These are phyloP conservation scores for Sialis lutaria DNA, from an alignment of 2,888 invertebrate species.

Conservation along the genomic window DNA sequence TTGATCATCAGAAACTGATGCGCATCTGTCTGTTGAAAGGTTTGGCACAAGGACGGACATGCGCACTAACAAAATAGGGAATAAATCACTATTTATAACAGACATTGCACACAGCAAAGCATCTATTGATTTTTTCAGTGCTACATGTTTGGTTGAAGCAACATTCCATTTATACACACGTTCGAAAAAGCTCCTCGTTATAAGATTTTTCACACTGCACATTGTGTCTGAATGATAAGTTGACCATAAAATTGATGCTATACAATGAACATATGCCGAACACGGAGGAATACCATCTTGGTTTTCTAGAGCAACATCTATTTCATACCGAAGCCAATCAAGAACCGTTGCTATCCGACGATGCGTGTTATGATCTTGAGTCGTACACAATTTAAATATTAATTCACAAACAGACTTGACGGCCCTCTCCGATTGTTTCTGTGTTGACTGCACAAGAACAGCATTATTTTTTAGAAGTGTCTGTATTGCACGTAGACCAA, in stretches of 20 bases:
- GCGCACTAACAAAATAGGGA: constrained; percentile 52
- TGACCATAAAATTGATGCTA: constrained; percentile 68
- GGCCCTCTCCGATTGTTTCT: constrained; percentile 18
- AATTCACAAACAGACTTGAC: constrained; percentile 59
- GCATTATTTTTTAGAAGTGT: constrained; percentile 38
- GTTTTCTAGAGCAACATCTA: constrained; percentile 24
- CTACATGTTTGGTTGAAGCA: constrained; percentile 46
- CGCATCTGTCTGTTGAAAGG: constrained; percentile 28
- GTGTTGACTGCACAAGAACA: constrained; percentile 12
- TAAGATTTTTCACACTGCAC: constrained; percentile 45
- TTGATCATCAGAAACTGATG: constrained; percentile 40
- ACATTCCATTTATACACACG: constrained; percentile 62
- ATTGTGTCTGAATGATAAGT: constrained; percentile 39
- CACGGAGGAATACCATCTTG: constrained; percentile 25
- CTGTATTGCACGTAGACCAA: constrained; percentile 36
- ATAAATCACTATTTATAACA: constrained; percentile 63
- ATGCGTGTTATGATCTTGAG: constrained; percentile 34
- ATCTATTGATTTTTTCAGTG: constrained; percentile 72
- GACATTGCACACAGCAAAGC: constrained; percentile 73
- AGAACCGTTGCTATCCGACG: constrained; percentile 49
- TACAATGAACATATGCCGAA: constrained; percentile 50
- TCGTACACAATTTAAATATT: constrained; percentile 59
- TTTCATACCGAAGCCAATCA: constrained; percentile 51
- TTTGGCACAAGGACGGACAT: constrained; percentile 44
- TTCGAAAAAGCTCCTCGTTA: constrained; percentile 60